Percentiles rank a stretch among this genome's conserved stretches.
These are phyloP conservation scores for Apeira syringaria DNA, from an alignment of 2,888 invertebrate genomes.

Conservation along the genomic window DNA sequence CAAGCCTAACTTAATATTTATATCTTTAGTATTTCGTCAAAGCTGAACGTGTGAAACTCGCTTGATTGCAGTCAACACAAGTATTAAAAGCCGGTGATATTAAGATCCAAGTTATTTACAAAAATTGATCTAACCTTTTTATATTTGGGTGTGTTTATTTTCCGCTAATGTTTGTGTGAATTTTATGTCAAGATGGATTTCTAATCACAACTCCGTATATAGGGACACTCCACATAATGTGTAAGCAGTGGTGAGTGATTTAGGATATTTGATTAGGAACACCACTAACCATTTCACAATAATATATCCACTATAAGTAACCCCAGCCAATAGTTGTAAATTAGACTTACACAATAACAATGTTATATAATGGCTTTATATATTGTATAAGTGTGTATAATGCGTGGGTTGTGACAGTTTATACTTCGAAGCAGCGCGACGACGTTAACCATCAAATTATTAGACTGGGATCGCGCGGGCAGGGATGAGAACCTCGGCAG, in stretches of 20 bases:
- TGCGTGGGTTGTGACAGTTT: slow-evolving; percentile 74
- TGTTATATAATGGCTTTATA: slow-evolving; percentile 31
- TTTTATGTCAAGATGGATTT: slow-evolving; percentile 25
- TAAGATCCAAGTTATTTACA: slow-evolving; percentile 38
- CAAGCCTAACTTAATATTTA: no score
- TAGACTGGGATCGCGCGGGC: slow-evolving; percentile 96
- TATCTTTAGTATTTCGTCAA: no score
- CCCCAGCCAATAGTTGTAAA: no score
- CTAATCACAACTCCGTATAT: slow-evolving; percentile 16
- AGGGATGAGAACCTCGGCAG: slow-evolving; percentile 97
- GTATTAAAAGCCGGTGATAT: slow-evolving; percentile 38
- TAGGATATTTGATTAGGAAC: slow-evolving; percentile 3
- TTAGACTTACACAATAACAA: slow-evolving; percentile 8
- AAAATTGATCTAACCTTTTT: slow-evolving; percentile 33
- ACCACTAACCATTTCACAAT: slow-evolving; percentile 5
- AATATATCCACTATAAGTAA: no score
- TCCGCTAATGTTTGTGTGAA: slow-evolving; percentile 47
- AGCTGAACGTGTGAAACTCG: no score
- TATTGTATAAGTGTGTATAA: slow-evolving; percentile 47
- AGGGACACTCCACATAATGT: slow-evolving; percentile 8
- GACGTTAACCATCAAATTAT: slow-evolving; percentile 85
- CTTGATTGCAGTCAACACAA: background rate
- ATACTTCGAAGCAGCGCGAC: slow-evolving; percentile 61
- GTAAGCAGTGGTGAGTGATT: slow-evolving; percentile 15
- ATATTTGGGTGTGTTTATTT: slow-evolving; percentile 43